Conservation (phyloP, 2,888 invertebrate genomes). For the Scaptodrosophila latifasciaeformis region DNA sequence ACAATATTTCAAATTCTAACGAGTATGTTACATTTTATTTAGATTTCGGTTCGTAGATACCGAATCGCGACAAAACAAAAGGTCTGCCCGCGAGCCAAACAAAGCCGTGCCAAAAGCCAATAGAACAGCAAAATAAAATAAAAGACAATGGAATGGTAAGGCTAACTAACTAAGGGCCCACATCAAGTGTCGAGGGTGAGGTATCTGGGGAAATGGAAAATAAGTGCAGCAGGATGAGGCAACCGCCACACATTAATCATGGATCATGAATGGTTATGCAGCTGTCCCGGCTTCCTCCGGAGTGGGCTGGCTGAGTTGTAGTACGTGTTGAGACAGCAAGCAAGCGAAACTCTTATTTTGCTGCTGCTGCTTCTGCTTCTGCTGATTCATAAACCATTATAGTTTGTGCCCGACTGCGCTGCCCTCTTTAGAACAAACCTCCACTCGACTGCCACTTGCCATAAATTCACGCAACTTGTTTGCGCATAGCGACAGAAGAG, state of each 20-base stretch:
- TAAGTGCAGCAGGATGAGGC: conserved; percentile 43
- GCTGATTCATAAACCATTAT: conserved; percentile 66
- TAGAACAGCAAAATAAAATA: too few relatives aligned
- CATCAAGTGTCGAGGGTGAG: not conserved
- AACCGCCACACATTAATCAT: conserved; percentile 69
- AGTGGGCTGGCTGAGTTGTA: conserved; percentile 6
- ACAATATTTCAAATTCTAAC: conserved; percentile 54
- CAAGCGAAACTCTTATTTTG: conserved; percentile 8
- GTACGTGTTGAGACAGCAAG: conserved; percentile 31
- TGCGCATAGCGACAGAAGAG: conserved; percentile 8
- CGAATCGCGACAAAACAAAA: conserved; percentile 1
- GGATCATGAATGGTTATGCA: conserved; percentile 29
- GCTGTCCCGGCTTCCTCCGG: not conserved
- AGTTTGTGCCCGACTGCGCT: conserved; percentile 32
- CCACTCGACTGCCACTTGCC: conserved; percentile 22
- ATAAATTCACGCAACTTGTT: conserved; percentile 47
- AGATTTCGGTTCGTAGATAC: conserved; percentile 48
- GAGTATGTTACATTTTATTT: conserved; percentile 54
- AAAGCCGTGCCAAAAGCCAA: conserved; percentile 4
- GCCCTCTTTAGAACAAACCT: too few relatives aligned
- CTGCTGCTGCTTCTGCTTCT: conserved; percentile 21
- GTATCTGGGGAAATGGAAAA: conserved; percentile 41
- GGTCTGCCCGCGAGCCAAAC: not conserved
- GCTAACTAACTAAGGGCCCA: too few relatives aligned
- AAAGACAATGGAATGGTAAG: too few relatives aligned